Base-by-base conservation (phyloP, 1,140 invertebrate species). In the Drosophila arizonae region DNA sequence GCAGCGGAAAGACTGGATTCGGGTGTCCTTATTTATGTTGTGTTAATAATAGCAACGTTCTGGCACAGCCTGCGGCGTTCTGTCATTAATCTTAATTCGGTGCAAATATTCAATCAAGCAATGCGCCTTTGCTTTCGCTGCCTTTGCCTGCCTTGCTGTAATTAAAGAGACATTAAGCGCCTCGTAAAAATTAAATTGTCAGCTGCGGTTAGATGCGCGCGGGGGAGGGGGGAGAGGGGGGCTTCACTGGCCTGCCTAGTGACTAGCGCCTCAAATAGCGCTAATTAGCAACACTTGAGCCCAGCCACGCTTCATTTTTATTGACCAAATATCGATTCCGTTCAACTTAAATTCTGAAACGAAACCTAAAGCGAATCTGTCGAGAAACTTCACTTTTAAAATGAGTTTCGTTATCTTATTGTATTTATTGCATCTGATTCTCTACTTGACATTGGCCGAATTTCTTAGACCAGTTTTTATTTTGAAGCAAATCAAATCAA, bases 161-260 rank as follows among this genome's bases (percentile, higher is more conserved):
- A 87, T 87, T 87, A 87, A 87, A 82, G 84, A 52, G 66, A 77
- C 82, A 87, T 87, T 87, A 84, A 77, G 70, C 52, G 70, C 72
- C 65, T 82, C 84, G 79, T 87, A 79, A 82, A 87, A 87, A 79
- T 88, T 84, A 80, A 88, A 88, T 75, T 87, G 79, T 39, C 84
- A 71, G 69, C 50, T 68, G 58, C 26, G 52, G n/a, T 58, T 58
- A 41, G 62, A 46, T 6, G n/a, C 28, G 0, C 0, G 28, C 28
- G 28, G 28, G 28, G 6, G 2, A 6, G 6, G 4, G 13, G 5
- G 17, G 17, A 17, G n/a, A 36, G 67, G 26, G n/a, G 43, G 67
- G 26, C 30, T 43, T 54, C 33, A 33, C 41, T 13, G 13, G 3
- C 21, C 21, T 15, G 56, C 24, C 43, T 6, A 2, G 1, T 41